These are phyloP conservation scores for Geotrypetes seraphini DNA, from an alignment of 2,797 vertebrate species.

Conservation along the genomic window DNA sequence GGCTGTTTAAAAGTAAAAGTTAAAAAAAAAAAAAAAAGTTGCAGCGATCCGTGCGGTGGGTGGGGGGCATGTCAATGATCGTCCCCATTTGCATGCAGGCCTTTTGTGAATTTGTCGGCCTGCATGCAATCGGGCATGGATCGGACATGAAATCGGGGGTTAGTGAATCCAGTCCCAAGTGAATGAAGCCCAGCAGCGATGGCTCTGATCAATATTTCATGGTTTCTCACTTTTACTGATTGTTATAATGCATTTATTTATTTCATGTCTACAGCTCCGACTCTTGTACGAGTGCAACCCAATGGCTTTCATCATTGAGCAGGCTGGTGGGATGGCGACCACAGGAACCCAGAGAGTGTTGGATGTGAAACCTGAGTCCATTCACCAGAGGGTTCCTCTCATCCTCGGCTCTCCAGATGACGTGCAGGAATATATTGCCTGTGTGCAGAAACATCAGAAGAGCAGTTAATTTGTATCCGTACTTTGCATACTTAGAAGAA, in stretches of 20 bases:
- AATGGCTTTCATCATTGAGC: slow-evolving; percentile 85
- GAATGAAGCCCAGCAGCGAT: too few relatives aligned
- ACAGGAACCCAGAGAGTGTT: slow-evolving; percentile 70
- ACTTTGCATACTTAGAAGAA: too few relatives aligned
- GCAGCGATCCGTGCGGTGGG: too few relatives aligned
- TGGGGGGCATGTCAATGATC: too few relatives aligned
- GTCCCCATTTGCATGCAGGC: too few relatives aligned
- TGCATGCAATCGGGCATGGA: too few relatives aligned
- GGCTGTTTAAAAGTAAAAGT: too few relatives aligned
- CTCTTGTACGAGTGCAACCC: slow-evolving; percentile 91
- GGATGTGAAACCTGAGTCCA: slow-evolving; percentile 75
- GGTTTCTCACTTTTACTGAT: background rate
- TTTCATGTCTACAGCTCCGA: slow-evolving; percentile 61
- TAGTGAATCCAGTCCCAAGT: too few relatives aligned
- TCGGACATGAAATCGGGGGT: too few relatives aligned
- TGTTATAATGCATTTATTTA: background rate
- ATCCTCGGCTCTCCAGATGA: slow-evolving; percentile 83
- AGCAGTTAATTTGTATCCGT: slow-evolving; percentile 43
- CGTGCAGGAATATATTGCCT: slow-evolving; percentile 76
- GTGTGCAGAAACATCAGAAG: slow-evolving; percentile 71
- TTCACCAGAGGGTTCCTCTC: slow-evolving; percentile 81
- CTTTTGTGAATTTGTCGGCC: too few relatives aligned
- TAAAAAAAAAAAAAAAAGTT: too few relatives aligned
- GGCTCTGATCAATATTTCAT: too few relatives aligned
- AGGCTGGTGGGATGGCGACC: slow-evolving; percentile 82